Evolutionary conservation across 1,140 invertebrate genomes (phyloP).

Genomic region (Caerostris extrusa): DNA sequence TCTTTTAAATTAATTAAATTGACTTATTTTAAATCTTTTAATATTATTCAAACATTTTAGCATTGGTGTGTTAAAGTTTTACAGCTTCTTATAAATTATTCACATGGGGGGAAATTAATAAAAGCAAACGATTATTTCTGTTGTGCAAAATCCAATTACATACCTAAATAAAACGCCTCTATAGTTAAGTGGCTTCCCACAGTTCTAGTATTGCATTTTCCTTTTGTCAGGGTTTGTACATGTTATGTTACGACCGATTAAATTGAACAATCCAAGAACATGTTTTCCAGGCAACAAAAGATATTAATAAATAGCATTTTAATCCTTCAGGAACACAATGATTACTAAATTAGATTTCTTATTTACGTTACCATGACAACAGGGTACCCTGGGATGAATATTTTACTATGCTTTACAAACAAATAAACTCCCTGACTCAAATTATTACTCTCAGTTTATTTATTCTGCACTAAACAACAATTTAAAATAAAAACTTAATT

Average conservation of each 20-base stretch:
- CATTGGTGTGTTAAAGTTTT: too few species aligned
- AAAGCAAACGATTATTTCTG: neutral
- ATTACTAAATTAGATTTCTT: slow-evolving; percentile 32
- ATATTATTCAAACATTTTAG: neutral
- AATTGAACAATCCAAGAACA: neutral
- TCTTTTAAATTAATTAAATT: too few species aligned
- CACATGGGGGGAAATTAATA: neutral
- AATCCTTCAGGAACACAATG: neutral
- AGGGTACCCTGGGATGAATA: neutral
- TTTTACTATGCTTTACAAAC: neutral
- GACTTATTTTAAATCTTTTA: too few species aligned
- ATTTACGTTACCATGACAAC: neutral
- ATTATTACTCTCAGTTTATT: neutral
- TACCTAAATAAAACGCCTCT: neutral
- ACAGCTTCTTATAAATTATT: too few species aligned
- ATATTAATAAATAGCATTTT: neutral
- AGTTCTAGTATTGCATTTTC: neutral
- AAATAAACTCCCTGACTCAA: neutral
- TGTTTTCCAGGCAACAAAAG: neutral
- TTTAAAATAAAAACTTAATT: too few species aligned
- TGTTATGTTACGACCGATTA: neutral
- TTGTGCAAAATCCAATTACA: neutral
- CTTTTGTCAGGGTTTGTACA: neutral
- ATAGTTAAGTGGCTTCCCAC: neutral
- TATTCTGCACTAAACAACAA: too few species aligned